phyloP scores from a whole-genome alignment of 2,888 invertebrate genomes.

The Actias luna region DNA sequence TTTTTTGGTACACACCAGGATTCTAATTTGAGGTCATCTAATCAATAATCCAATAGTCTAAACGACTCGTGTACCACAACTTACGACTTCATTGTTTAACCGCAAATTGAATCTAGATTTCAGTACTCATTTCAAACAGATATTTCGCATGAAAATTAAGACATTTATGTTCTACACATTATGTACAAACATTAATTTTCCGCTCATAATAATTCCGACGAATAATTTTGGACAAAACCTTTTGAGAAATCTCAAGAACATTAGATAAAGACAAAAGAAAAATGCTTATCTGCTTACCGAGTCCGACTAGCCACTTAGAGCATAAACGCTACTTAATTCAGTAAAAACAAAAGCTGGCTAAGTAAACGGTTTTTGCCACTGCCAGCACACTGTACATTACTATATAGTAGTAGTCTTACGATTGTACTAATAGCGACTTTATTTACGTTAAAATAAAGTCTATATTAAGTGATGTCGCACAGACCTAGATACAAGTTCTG shows the following conservation, averaged over 20 bases:
- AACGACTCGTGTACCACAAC: no score
- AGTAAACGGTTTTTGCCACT: slow-evolving; percentile 49
- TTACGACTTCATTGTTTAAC: background rate
- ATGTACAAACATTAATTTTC: slow-evolving; percentile 32
- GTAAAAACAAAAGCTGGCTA: slow-evolving; percentile 63
- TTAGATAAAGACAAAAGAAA: slow-evolving; percentile 38
- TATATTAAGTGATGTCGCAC: background rate
- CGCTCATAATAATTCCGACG: slow-evolving; percentile 33
- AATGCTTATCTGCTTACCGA: slow-evolving; percentile 47
- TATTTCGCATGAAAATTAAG: background rate
- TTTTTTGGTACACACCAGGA: no score
- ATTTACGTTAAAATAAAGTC: slow-evolving; percentile 13
- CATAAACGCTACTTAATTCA: slow-evolving; percentile 60
- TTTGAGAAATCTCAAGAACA: slow-evolving; percentile 36
- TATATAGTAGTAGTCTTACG: slow-evolving; percentile 31
- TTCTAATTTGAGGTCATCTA: no score
- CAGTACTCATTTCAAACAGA: no score
- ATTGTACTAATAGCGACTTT: slow-evolving; percentile 21
- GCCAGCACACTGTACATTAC: slow-evolving; percentile 44
- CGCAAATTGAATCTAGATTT: background rate
- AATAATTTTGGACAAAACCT: slow-evolving; percentile 34
- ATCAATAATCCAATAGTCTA: no score
- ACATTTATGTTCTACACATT: background rate
- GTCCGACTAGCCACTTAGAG: slow-evolving; percentile 56
- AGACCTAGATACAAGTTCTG: slow-evolving; percentile 16